Evolutionary conservation across 2,113 vertebrate genomes (phyloP).

Genomic region (Ophiodon elongatus): DNA sequence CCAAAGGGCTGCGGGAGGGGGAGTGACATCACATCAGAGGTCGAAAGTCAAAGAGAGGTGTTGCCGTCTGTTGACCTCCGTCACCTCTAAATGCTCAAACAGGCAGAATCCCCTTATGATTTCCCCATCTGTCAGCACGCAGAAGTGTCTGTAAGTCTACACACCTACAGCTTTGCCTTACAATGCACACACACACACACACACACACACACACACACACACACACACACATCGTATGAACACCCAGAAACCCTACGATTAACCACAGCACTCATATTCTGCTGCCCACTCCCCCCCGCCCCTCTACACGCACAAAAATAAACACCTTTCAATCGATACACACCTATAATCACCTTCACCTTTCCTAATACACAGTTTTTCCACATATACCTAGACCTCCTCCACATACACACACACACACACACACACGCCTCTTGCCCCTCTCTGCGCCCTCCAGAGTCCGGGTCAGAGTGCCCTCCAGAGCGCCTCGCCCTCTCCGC

Average conservation of each 20-base stretch:
- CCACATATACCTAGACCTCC: conserved; percentile 34
- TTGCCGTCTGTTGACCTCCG: conserved; percentile 54
- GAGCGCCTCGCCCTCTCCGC: conserved; percentile 70
- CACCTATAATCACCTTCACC: background rate
- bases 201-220: background rate
- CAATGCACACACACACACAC: background rate
- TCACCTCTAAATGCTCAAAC: conserved; percentile 58
- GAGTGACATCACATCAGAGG: conserved; percentile 57
- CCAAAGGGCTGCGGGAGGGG: conserved; percentile 16
- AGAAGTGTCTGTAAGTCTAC: conserved; percentile 13
- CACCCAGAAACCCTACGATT: background rate
- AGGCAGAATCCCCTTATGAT: conserved; percentile 26
- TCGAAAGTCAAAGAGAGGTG: conserved; percentile 64
- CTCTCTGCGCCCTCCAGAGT: conserved; percentile 64
- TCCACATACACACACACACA: conserved; percentile 17
- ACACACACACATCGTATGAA: background rate
- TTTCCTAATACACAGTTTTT: conserved; percentile 1
- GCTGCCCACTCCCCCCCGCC: background rate
- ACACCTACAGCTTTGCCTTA: background rate
- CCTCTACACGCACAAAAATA: background rate
- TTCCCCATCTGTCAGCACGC: conserved; percentile 55
- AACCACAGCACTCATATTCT: background rate
- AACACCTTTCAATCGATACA: background rate
- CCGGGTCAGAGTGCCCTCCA: conserved; percentile 79
- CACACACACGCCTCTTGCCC: conserved; percentile 22